Conservation (phyloP, 2,113 vertebrate species). For the Danio rerio region DNA sequence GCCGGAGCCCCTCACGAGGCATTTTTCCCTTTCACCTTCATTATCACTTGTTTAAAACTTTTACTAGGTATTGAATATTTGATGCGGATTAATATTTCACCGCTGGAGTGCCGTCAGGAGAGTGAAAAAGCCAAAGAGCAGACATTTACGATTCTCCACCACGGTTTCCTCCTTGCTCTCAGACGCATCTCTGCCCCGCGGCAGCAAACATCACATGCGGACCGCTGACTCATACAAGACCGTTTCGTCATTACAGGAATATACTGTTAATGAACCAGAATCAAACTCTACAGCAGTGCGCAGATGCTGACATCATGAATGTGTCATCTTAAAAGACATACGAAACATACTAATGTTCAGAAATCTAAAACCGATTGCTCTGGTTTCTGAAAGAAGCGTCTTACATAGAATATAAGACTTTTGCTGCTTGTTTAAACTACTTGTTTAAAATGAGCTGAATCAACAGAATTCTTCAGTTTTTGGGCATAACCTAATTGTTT, state of each 20-base stretch:
- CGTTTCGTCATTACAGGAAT: not conserved
- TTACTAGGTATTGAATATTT: conserved; percentile 36
- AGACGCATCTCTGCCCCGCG: not conserved
- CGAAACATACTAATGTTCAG: too few species aligned
- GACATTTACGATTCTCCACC: conserved; percentile 21
- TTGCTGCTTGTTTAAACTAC: too few species aligned
- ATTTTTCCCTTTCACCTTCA: not conserved
- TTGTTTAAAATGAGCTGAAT: too few species aligned
- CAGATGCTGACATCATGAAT: not conserved
- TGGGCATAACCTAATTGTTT: too few species aligned
- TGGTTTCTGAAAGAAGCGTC: too few species aligned
- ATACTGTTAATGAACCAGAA: not conserved
- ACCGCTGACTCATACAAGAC: conserved; percentile 19
- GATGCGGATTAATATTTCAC: conserved; percentile 38
- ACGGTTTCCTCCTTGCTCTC: not conserved
- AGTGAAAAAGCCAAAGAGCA: not conserved
- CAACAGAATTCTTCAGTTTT: too few species aligned
- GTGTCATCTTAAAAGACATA: too few species aligned
- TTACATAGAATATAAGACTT: too few species aligned
- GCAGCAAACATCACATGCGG: conserved; percentile 18
- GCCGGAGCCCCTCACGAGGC: not conserved
- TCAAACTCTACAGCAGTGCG: not conserved
- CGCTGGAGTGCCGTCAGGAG: conserved; percentile 3
- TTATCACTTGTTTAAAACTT: conserved; percentile 37
- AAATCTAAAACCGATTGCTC: too few species aligned